Base-by-base conservation (phyloP, 2,113 vertebrate genomes). In the Megalops atlanticus region DNA sequence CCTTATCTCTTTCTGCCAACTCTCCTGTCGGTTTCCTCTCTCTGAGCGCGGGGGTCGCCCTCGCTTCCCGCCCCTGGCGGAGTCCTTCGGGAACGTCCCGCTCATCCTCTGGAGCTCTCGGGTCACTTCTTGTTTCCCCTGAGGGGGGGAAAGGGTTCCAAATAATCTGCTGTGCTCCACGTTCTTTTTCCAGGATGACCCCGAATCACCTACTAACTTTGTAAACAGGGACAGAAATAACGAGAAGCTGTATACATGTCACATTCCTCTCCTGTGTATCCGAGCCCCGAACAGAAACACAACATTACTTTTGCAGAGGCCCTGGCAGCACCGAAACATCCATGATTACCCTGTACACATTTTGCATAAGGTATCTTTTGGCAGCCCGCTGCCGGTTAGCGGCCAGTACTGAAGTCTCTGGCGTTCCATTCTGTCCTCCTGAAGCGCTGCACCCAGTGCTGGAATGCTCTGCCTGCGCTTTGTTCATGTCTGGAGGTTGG, bases 1-100 rank as follows among this genome's bases (percentile, higher is more conserved):
- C 38, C 80, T 84, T 91, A 78, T 87, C 58, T 83, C 31, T 73
- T 41, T 74, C 52, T 31, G 73, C 80, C 64, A 71, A 76, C 73
- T 79, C 73, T 27, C 82, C n/a, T 16, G 64, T 80, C 38, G 43
- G 47, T 76, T 84, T 84, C 83, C 77, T 84, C 36, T 74, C 10
- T 71, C 24, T 79, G 74, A 47, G 49, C 33, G 58, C 21, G 64
- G 16, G 24, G 49, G 77, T 74, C 38, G 21, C n/a, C n/a, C 15
- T 77, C 31, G 27, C 74, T 47, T 77, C 43, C 45, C 27, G 64
- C 40, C 43, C 27, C 36, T 21, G 35, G 36, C 35, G 16, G 45
- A 77, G 33, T 11, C 14, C 76, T 27, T 77, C 45, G 16, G 3
- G 72, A 74, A 33, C n/a, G n/a, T 31, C 64, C n/a, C 4, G 64